Evolutionary conservation across 1,140 invertebrate genomes (phyloP).

Genomic region (Platorchestia sp.): DNA sequence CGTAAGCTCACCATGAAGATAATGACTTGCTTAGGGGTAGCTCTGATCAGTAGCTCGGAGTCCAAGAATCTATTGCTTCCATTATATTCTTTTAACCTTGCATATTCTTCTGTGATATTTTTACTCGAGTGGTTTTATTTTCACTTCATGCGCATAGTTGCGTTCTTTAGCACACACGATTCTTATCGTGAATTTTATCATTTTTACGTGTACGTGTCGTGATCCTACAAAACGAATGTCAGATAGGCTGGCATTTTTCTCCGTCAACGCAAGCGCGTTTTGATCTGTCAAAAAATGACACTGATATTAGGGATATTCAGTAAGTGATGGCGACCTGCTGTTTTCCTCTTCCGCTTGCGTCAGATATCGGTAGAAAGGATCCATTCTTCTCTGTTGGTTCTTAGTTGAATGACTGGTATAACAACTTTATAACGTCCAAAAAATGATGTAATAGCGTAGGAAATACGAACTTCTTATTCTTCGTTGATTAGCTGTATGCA

Average conservation of each 20-base stretch:
- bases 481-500: neutral
- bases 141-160: neutral
- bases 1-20: neutral
- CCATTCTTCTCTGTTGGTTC: neutral
- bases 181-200: too few relatives aligned
- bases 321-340: neutral
- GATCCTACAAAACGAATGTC: neutral
- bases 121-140: neutral
- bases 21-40: neutral
- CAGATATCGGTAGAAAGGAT: neutral
- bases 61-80: neutral
- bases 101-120: neutral
- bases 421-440: too few relatives aligned
- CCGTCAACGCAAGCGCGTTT: too few relatives aligned
- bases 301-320: neutral
- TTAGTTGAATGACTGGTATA: neutral
- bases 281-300: neutral
- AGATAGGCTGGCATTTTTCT: neutral
- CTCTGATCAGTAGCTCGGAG: neutral
- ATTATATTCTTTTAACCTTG: neutral
- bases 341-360: neutral
- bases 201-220: too few relatives aligned
- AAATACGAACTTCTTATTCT: neutral
- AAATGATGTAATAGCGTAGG: too few relatives aligned
- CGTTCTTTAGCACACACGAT: too few relatives aligned